Base-by-base conservation (phyloP, 2,888 invertebrate species). In the Brachyptera risi region DNA sequence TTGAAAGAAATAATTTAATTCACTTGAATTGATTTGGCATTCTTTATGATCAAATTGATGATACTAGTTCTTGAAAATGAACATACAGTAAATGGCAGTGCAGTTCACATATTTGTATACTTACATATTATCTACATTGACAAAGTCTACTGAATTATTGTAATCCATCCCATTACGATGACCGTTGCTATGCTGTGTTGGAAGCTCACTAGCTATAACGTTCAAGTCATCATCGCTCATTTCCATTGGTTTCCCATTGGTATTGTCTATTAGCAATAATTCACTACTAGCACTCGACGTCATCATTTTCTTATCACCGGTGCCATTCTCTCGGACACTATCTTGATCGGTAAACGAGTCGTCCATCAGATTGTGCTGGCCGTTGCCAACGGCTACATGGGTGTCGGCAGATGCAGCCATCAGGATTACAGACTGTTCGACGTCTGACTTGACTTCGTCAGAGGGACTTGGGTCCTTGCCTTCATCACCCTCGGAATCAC, bases 91-190 rank as follows among this genome's bases (percentile, higher is more conserved):
- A n/a, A n/a, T n/a, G n/a, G n/a, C n/a, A n/a, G n/a, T n/a, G n/a
- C n/a, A n/a, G n/a, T n/a, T n/a, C n/a, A n/a, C n/a, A n/a, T n/a
- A n/a, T n/a, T n/a, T n/a, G n/a, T 40, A 63, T 65, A 66, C 66
- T 65, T 65, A 66, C 66, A 66, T 64, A 63, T 66, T 65, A 65
- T 66, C 66, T 64, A 66, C 66, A 65, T 61, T 66, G 61, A 65
- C 65, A 65, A 64, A 66, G 64, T 64, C 66, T 63, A 64, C 61
- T 27, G 60, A 61, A 56, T 56, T 61, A 37, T 56, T 57, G 60
- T 62, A 63, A 49, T 65, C 63, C 65, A 66, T 54, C 15, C 64
- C 65, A 49, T 66, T 66, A 40, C 61, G 61, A 62, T 66, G 66
- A 44, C 66, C 66, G 42, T 66, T 66, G 61, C 64, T 66, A 58